These are phyloP conservation scores for Corapipo altera DNA, from an alignment of 2,113 vertebrate species.

Conservation along the genomic window DNA sequence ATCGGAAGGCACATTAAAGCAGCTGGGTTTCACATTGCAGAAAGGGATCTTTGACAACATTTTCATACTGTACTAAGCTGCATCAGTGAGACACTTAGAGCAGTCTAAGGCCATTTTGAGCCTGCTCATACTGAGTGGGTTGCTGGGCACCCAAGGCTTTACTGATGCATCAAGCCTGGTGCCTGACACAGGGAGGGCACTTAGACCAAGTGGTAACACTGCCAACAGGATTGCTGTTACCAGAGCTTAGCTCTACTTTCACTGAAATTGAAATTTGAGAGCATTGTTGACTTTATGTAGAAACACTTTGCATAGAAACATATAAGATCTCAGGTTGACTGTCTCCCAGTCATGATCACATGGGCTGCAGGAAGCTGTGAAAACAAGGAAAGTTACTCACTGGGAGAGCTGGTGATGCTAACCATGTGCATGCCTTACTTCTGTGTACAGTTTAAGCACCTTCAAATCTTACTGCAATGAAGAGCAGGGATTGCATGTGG, in stretches of 20 bases:
- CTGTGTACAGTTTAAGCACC: background rate
- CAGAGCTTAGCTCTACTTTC: background rate
- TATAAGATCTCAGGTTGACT: background rate
- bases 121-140: rapidly evolving
- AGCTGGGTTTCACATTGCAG: background rate
- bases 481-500: background rate
- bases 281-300: background rate
- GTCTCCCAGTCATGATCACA: background rate
- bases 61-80: background rate
- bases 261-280: background rate
- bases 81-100: background rate
- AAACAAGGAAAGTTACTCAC: background rate
- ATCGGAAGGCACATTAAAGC: background rate
- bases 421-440: background rate
- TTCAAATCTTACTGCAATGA: background rate
- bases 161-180: background rate
- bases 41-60: background rate
- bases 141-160: background rate
- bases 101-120: background rate
- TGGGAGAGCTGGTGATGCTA: background rate
- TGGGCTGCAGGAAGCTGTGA: background rate
- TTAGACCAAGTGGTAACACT: rapidly evolving
- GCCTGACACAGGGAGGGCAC: too few species aligned
- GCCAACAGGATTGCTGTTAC: background rate
- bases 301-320: background rate